Conservation (phyloP, 2,113 vertebrate genomes). For the Pseudorectes ferrugineus region DNA sequence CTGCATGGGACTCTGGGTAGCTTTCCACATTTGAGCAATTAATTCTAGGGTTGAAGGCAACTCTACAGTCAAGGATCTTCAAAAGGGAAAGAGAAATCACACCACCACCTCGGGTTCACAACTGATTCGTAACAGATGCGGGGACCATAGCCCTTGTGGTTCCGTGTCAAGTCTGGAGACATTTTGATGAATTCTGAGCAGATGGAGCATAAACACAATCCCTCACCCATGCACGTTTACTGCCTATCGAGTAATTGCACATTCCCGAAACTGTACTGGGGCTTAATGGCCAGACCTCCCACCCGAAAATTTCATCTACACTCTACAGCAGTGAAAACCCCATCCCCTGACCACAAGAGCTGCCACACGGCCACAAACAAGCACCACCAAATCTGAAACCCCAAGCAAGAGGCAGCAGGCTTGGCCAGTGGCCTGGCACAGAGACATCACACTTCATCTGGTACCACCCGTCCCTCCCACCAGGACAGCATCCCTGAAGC, state of each 20-base stretch:
- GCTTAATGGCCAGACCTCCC: background rate
- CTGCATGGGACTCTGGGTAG: slow-evolving; percentile 14
- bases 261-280: background rate
- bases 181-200: slow-evolving; percentile 55
- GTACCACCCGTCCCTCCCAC: background rate
- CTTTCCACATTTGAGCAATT: slow-evolving; percentile 30
- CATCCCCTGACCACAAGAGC: background rate
- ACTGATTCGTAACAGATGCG: slow-evolving; percentile 52
- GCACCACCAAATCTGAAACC: background rate
- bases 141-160: background rate
- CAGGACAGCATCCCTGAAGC: background rate
- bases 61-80: slow-evolving; percentile 42
- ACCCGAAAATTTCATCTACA: background rate
- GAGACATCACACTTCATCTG: background rate
- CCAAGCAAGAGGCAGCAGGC: background rate
- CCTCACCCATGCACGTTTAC: background rate
- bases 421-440: background rate
- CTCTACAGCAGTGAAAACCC: background rate
- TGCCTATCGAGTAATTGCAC: background rate
- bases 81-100: slow-evolving; percentile 54
- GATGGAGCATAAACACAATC: slow-evolving; percentile 43
- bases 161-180: slow-evolving; percentile 9
- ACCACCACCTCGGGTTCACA: slow-evolving; percentile 9
- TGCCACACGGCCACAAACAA: background rate
- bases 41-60: slow-evolving; percentile 53